phyloP scores from a whole-genome alignment of 2,888 invertebrate species.

The Lepidocyrtoides sp. region DNA sequence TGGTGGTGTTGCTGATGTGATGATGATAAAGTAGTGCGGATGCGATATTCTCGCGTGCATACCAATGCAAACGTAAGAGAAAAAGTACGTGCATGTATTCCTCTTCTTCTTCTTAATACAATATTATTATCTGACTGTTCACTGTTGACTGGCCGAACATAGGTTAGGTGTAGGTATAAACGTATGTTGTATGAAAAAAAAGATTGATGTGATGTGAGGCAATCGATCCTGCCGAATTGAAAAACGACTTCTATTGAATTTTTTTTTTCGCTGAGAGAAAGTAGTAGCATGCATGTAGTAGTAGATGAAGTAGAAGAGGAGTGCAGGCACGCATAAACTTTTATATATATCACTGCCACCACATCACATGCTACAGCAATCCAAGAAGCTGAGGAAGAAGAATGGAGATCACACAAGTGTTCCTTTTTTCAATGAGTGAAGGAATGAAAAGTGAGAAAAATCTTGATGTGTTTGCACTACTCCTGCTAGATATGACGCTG shows the following conservation, averaged over 20 bases:
- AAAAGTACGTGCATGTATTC: background rate
- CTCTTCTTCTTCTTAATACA: background rate
- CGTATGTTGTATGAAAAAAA: slow-evolving; percentile 18
- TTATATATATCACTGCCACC: slow-evolving; percentile 70
- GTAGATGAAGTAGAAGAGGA: background rate
- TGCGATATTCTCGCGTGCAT: slow-evolving; percentile 38
- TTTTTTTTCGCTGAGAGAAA: background rate
- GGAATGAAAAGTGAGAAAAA: slow-evolving; percentile 49
- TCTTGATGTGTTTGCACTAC: background rate
- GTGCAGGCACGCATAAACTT: slow-evolving; percentile 71
- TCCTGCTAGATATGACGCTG: background rate
- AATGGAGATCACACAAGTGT: slow-evolving; percentile 65
- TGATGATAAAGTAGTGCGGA: slow-evolving; percentile 34
- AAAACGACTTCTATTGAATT: slow-evolving; percentile 74
- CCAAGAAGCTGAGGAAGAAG: slow-evolving; percentile 17
- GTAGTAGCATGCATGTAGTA: background rate
- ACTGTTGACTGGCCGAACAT: background rate
- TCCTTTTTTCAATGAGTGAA: slow-evolving; percentile 37
- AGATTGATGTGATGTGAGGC: slow-evolving; percentile 72
- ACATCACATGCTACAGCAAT: background rate
- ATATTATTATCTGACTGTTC: background rate
- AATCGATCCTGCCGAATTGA: slow-evolving; percentile 73
- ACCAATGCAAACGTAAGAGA: slow-evolving; percentile 14
- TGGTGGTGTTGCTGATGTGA: slow-evolving; percentile 47
- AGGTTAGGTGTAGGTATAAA: background rate